Evolutionary conservation across 2,888 invertebrate genomes (phyloP).

Genomic region (Caenorhabditis sp.): DNA sequence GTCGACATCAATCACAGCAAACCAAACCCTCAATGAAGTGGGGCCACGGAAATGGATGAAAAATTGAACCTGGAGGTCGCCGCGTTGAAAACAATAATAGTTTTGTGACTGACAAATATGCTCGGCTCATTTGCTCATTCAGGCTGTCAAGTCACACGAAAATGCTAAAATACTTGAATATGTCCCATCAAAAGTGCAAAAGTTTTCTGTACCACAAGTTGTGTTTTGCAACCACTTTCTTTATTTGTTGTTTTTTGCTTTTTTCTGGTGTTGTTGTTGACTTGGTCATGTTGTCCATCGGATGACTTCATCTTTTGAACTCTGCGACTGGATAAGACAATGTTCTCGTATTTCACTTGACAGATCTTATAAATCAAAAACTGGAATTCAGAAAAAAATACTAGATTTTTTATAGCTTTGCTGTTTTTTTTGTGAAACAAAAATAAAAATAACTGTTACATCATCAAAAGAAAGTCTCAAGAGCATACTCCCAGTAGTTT

Average conservation of each 20-base stretch:
- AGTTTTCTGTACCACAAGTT: not conserved
- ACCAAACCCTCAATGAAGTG: constrained; percentile 16
- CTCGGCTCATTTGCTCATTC: constrained; percentile 35
- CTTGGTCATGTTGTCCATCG: not conserved
- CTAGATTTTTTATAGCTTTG: too few relatives aligned
- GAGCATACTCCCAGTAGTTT: too few relatives aligned
- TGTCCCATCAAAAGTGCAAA: constrained; percentile 8
- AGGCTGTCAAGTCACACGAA: constrained; percentile 19
- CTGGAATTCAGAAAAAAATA: too few relatives aligned
- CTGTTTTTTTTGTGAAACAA: too few relatives aligned
- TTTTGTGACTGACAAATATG: constrained; percentile 23
- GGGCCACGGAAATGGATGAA: constrained; percentile 29
- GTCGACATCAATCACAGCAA: constrained; percentile 40
- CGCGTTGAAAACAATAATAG: constrained; percentile 29
- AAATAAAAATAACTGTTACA: constrained; percentile 3
- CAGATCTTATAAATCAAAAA: too few relatives aligned
- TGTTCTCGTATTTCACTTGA: constrained; percentile 16
- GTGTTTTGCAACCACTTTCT: constrained; percentile 13
- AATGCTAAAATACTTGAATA: constrained; percentile 2
- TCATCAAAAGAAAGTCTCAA: too few relatives aligned
- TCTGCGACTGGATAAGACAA: constrained; percentile 10
- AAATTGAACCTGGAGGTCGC: constrained; percentile 27
- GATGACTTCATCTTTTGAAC: constrained; percentile 1
- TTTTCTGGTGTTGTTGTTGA: constrained; percentile 40
- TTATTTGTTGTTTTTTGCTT: constrained; percentile 33